These are phyloP conservation scores for Serranochromis macrocephalus DNA, from an alignment of 2,113 vertebrate genomes.

Conservation along the genomic window DNA sequence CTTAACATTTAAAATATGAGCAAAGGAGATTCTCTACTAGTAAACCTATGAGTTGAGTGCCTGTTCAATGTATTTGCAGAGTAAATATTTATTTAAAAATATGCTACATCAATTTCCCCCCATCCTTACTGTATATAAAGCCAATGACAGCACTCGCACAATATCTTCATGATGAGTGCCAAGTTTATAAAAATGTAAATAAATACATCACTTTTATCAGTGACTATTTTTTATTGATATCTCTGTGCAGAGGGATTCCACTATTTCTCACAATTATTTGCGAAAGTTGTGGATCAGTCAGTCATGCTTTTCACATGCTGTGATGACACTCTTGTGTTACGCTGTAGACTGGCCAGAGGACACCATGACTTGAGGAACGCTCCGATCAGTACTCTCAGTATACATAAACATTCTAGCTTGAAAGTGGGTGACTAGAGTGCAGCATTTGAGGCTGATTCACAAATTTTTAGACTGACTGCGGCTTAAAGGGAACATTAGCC, in stretches of 20 bases:
- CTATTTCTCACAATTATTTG: neutral
- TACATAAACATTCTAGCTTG: neutral
- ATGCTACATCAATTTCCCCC: neutral
- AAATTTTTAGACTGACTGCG: neutral
- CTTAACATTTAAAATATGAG: neutral
- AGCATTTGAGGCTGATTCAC: neutral
- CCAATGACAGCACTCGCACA: neutral
- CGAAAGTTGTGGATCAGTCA: neutral
- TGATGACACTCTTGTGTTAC: neutral
- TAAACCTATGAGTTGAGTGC: neutral
- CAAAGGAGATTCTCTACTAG: neutral
- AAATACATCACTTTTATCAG: neutral
- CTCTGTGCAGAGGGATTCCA: neutral
- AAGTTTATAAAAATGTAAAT: neutral
- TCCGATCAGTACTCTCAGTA: neutral
- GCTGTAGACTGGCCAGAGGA: neutral
- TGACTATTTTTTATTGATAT: neutral
- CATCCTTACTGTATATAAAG: neutral
- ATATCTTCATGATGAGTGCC: neutral
- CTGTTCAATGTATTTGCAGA: neutral
- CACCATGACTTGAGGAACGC: neutral
- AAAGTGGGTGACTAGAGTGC: neutral
- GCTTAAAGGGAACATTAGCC: neutral
- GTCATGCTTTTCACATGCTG: neutral
- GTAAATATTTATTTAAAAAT: neutral